Base-by-base conservation (phyloP, 2,888 invertebrate species). In the Pandemis corylana region DNA sequence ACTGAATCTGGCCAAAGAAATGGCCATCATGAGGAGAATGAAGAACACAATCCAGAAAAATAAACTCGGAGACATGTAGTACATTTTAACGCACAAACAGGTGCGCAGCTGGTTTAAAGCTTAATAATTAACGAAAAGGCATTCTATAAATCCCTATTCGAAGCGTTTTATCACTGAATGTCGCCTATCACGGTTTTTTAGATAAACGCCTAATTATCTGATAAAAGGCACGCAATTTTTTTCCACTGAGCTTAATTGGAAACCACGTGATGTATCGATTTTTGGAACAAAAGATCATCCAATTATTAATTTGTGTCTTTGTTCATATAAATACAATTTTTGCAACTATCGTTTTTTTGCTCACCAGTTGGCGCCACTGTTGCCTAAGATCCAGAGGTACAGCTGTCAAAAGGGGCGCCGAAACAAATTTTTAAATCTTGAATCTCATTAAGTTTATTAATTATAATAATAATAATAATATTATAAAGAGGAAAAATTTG, bases 11-110 rank as follows among this genome's bases (percentile, higher is more conserved):
- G 62, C 73, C 44, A 73, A 28, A 5, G 68, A 73, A 13, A 76
- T 49, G 10, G 76, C 65, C 56, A 76, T 44, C 36, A 76, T 42
- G 2, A 77, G 53, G 0, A 77, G n/a, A n/a, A 73, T n/a, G 20
- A 76, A 67, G 65, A 77, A 76, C 10, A 71, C 51, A 10, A 68
- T 65, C 76, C 77, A 77, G 12, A 77, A 76, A 28, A 73, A 61
- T 0, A 77, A 69, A 69, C 64, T 65, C 5, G 68, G 46, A 1
- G 73, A 59, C 65, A 69, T 68, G 36, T 64, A 68, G 0, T 13
- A 20, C 64, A 73, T 68, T 42, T 41, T 44, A 10, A 10, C 56
- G 15, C 68, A 63, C 68, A 44, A 49, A 59, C 46, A 59, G 49
- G 49, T 13, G 13, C 13, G 13, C 20, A 7, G 61, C 64, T 13